Percentiles rank a stretch among this genome's conserved stretches.
Conservation (phyloP, 2,888 invertebrate genomes). For the Agrochola litura region DNA sequence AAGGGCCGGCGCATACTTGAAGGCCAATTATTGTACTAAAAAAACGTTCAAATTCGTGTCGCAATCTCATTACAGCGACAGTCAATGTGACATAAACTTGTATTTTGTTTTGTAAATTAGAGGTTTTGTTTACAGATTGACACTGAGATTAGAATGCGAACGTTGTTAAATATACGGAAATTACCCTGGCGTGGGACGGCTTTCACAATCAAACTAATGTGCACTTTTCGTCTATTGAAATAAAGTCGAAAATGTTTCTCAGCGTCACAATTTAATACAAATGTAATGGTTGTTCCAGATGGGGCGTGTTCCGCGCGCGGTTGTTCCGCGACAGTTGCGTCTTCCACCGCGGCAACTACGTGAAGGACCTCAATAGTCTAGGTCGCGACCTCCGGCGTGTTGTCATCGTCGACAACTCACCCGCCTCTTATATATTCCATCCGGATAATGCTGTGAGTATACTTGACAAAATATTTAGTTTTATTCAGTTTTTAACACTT, state of each 20-base stretch:
- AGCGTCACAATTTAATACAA: not conserved
- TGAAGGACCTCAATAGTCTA: conserved; percentile 99
- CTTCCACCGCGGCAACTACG: conserved; percentile 99
- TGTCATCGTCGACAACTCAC: conserved; percentile 99
- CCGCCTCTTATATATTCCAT: conserved; percentile 99
- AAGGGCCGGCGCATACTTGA: no score
- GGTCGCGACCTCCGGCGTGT: conserved; percentile 99
- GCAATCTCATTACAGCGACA: no score
- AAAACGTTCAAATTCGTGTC: no score
- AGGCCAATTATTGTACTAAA: not conserved
- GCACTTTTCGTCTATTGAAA: not conserved
- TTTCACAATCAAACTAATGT: not conserved
- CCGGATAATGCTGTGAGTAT: conserved; percentile 99
- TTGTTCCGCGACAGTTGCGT: conserved; percentile 99
- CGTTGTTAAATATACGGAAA: not conserved
- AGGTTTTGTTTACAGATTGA: no score
- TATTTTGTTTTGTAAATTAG: no score
- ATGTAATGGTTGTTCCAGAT: conserved; percentile 89
- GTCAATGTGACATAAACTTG: no score
- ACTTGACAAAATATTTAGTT: not conserved
- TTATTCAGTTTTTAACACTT: no score
- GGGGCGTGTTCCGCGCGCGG: conserved; percentile 98
- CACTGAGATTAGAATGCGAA: not conserved
- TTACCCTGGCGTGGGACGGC: not conserved
- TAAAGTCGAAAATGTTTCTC: not conserved